These are phyloP conservation scores for Anneissia japonica DNA, from an alignment of 35 echinoderm and acorn worm genomes.

Conservation along the genomic window DNA sequence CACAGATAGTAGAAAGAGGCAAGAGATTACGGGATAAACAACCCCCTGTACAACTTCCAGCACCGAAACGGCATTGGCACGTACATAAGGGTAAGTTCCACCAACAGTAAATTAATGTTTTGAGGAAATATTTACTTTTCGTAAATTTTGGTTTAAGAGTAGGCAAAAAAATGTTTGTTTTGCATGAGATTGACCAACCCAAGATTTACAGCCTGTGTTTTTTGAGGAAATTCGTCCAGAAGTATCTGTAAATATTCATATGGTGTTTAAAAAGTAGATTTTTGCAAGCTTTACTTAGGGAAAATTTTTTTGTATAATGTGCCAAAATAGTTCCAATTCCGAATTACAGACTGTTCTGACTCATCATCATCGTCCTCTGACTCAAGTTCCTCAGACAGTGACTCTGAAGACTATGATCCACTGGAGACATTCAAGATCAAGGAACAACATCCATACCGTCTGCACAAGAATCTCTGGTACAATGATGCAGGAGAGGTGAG, in stretches of 20 bases:
- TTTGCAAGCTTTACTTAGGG: too few relatives aligned
- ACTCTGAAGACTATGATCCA: slow-evolving; percentile 19
- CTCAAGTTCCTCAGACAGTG: slow-evolving; percentile 25
- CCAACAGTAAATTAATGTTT: too few relatives aligned
- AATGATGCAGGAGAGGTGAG: slow-evolving; percentile 85
- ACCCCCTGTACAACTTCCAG: slow-evolving; percentile 36
- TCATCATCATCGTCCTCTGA: slow-evolving; percentile 3
- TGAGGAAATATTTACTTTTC: not conserved
- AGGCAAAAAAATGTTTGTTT: not conserved
- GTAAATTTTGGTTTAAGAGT: not conserved
- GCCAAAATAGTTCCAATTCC: too few relatives aligned
- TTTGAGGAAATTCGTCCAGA: not conserved
- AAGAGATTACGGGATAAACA: slow-evolving; percentile 16
- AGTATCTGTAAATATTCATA: not conserved
- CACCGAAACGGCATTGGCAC: slow-evolving; percentile 44
- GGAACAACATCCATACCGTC: slow-evolving; percentile 57
- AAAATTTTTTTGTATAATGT: not conserved
- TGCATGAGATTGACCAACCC: not conserved
- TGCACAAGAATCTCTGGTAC: slow-evolving; percentile 84
- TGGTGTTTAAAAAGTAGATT: not conserved
- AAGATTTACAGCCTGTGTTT: not conserved
- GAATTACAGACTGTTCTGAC: slow-evolving; percentile 25
- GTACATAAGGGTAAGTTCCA: slow-evolving; percentile 62
- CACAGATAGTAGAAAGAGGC: slow-evolving; percentile 64
- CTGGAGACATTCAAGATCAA: slow-evolving; percentile 28